Evolutionary conservation across 1,140 invertebrate species (phyloP).

Genomic region (Procambarus virginalis): DNA sequence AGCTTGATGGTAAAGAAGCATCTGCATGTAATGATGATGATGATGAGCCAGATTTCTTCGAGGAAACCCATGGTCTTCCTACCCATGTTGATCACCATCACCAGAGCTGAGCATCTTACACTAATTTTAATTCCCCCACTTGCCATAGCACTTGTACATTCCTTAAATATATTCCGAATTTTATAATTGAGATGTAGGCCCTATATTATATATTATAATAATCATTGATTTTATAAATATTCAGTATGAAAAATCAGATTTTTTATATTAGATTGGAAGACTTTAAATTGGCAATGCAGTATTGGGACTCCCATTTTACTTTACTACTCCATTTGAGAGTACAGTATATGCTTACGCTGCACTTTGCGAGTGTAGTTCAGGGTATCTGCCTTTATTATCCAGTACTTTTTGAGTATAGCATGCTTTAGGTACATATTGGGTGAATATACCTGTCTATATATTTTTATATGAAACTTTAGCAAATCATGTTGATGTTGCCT

Average conservation of each 20-base stretch:
- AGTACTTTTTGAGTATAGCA: neutral
- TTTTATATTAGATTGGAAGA: too few relatives aligned
- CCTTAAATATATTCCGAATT: slow-evolving; percentile 12
- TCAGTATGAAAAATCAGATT: too few relatives aligned
- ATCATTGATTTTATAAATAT: too few relatives aligned
- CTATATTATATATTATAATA: neutral
- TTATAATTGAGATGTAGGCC: neutral
- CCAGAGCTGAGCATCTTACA: slow-evolving; percentile 43
- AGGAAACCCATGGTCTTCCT: slow-evolving; percentile 64
- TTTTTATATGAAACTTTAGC: neutral
- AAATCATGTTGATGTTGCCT: neutral
- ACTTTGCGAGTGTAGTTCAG: too few relatives aligned
- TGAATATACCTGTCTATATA: too few relatives aligned
- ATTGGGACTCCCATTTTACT: too few relatives aligned
- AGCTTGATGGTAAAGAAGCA: slow-evolving; percentile 65
- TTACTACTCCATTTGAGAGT: too few relatives aligned
- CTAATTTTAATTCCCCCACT: neutral
- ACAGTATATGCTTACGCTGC: too few relatives aligned
- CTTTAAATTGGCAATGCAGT: too few relatives aligned
- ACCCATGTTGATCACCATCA: slow-evolving; percentile 58
- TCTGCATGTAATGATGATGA: slow-evolving; percentile 30
- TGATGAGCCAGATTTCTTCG: slow-evolving; percentile 69
- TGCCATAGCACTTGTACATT: slow-evolving; percentile 16
- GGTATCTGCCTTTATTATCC: too few relatives aligned
- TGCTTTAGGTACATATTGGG: too few relatives aligned